Evolutionary conservation across 2,797 vertebrate genomes (phyloP).

Genomic region (Pangasius mekongensis): DNA sequence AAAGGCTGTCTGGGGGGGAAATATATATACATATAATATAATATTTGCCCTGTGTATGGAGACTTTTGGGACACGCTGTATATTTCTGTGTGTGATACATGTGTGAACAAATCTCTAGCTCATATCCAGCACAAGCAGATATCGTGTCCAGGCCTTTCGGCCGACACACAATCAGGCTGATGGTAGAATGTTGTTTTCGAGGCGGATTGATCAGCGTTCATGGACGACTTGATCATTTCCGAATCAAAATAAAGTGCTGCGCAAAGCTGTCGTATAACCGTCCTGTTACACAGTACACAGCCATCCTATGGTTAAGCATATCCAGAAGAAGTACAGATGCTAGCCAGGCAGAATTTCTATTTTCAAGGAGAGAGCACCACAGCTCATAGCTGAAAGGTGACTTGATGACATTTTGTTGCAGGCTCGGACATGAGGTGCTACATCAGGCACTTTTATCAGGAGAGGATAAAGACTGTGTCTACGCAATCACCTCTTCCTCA

Average conservation of each 20-base stretch:
- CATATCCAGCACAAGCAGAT: no score
- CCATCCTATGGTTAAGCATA: not conserved
- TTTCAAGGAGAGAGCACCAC: not conserved
- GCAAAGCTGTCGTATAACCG: not conserved
- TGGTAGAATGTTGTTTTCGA: not conserved
- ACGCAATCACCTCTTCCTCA: not conserved
- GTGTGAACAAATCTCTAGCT: no score
- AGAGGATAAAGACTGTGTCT: not conserved
- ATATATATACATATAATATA: no score
- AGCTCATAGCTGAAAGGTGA: not conserved
- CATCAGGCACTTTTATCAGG: not conserved
- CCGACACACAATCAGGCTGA: not conserved
- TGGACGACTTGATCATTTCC: not conserved
- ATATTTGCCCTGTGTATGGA: no score
- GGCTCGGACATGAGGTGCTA: not conserved
- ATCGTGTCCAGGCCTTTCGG: no score
- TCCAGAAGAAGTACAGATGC: not conserved
- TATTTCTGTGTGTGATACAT: no score
- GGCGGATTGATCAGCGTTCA: not conserved
- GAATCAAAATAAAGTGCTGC: not conserved
- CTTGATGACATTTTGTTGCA: not conserved
- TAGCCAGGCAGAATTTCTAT: not conserved
- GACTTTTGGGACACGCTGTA: no score
- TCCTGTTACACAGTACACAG: not conserved
- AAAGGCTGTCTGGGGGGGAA: no score